Base-by-base conservation (phyloP, 2,888 invertebrate genomes). In the Parnassius glacialis region DNA sequence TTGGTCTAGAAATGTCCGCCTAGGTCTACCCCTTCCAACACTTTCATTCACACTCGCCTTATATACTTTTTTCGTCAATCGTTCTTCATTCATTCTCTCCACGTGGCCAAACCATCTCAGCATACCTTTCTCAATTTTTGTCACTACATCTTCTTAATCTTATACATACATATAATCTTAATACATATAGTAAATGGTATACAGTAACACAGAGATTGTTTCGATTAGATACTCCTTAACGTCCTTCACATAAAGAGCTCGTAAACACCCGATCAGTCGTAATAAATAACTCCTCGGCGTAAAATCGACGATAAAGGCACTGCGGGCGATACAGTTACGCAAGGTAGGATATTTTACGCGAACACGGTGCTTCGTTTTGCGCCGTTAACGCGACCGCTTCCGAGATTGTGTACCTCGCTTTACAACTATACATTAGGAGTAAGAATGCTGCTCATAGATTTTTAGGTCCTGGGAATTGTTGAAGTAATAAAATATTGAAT, bases 231-330 rank as follows among this genome's bases (percentile, higher is more conserved):
- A 25, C 11, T n/a, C 41, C 25, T 25, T 50, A 34, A 55, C 55
- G 50, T 16, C 20, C 3, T 12, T 25, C 44, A 20, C 52, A 13
- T 60, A 55, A 60, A 43, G 16, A 20, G 43, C 57, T 25, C 60
- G 52, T 57, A 48, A 42, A 48, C 48, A 52, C 52, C 16, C 25
- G 48, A 50, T 62, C 57, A 13, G 48, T 16, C 41, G 52, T 16
- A 34, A n/a, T 57, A 57, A 52, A 57, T 52, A 57, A 52, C 51
- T 34, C 11, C 52, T 52, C 47, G 51, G 42, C 25, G 53, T 62
- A 57, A 57, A 57, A 9, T 12, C 53, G 53, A 34, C 57, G 42
- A 20, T 57, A 61, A 57, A 57, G 52, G n/a, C 43, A 45, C 41
- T 34, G 13, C 41, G 45, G 13, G 41, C 52, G 57, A 47, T 57